Percentiles rank a stretch among this genome's conserved stretches.
Conservation (phyloP, 2,888 invertebrate genomes). For the Phaonia tiefii region DNA sequence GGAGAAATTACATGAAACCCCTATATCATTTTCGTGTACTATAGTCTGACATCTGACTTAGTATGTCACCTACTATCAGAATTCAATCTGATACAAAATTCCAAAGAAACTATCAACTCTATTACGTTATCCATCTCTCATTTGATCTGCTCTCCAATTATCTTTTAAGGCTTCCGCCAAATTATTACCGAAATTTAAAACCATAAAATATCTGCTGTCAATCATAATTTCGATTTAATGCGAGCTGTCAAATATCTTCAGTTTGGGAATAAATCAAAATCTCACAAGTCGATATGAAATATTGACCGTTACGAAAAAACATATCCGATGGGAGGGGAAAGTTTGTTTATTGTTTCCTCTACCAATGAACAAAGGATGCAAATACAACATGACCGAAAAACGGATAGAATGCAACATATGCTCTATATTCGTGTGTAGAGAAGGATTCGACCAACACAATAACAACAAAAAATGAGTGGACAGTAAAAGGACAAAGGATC, state of each 20-base stretch:
- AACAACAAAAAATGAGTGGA: conserved; percentile 17
- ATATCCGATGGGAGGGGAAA: conserved; percentile 49
- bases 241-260: conserved; percentile 13
- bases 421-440: conserved; percentile 50
- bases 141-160: too few species aligned
- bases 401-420: conserved; percentile 54
- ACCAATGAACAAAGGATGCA: conserved; percentile 47
- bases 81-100: too few species aligned
- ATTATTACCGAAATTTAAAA: background rate
- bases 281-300: background rate
- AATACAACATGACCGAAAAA: conserved; percentile 27
- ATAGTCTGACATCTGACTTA: too few species aligned
- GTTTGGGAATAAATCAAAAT: background rate
- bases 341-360: background rate
- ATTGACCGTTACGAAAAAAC: conserved; percentile 56
- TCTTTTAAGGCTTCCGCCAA: too few species aligned
- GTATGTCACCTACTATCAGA: too few species aligned
- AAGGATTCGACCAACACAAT: background rate
- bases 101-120: too few species aligned
- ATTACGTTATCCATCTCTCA: too few species aligned
- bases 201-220: conserved; percentile 4
- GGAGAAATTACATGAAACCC: too few species aligned
- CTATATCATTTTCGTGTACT: too few species aligned
- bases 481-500: conserved; percentile 1
- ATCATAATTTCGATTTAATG: conserved; percentile 12